These are phyloP conservation scores for Drosophila tristis DNA, from an alignment of 1,140 invertebrate species.

Conservation along the genomic window DNA sequence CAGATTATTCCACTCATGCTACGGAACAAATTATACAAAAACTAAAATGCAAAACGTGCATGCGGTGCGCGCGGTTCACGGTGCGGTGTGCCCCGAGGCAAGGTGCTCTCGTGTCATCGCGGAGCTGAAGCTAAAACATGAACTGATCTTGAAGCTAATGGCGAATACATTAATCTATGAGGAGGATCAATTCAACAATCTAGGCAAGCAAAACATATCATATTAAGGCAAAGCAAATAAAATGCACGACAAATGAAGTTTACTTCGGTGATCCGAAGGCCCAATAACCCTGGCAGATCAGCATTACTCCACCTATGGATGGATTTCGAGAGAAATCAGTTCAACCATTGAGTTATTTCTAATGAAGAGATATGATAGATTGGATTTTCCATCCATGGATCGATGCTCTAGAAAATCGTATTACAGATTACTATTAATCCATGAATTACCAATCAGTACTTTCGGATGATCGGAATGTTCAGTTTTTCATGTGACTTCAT, in stretches of 20 bases:
- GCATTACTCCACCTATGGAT: not conserved
- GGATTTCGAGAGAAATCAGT: not conserved
- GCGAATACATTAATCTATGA: not conserved
- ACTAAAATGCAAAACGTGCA: conserved; percentile 37
- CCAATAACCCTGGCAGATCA: conserved; percentile 30
- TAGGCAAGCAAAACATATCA: conserved; percentile 15
- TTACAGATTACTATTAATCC: no score
- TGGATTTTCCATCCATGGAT: no score
- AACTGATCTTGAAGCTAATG: conserved; percentile 9
- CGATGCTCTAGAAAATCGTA: no score
- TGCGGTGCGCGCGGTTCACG: conserved; percentile 3
- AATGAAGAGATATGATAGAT: no score
- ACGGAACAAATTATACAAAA: conserved; percentile 77
- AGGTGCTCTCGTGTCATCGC: no score
- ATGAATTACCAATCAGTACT: no score
- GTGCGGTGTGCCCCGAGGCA: no score
- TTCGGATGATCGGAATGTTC: no score
- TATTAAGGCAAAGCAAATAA: conserved; percentile 9
- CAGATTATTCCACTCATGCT: conserved; percentile 84
- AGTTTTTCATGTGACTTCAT: no score
- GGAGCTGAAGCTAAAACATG: no score
- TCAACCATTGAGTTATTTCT: no score
- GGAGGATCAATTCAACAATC: conserved; percentile 26
- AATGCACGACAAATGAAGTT: conserved; percentile 14
- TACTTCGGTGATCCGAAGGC: conserved; percentile 26